These are phyloP conservation scores for Lordiphosa collinella DNA, from an alignment of 1,140 invertebrate genomes.

Conservation along the genomic window DNA sequence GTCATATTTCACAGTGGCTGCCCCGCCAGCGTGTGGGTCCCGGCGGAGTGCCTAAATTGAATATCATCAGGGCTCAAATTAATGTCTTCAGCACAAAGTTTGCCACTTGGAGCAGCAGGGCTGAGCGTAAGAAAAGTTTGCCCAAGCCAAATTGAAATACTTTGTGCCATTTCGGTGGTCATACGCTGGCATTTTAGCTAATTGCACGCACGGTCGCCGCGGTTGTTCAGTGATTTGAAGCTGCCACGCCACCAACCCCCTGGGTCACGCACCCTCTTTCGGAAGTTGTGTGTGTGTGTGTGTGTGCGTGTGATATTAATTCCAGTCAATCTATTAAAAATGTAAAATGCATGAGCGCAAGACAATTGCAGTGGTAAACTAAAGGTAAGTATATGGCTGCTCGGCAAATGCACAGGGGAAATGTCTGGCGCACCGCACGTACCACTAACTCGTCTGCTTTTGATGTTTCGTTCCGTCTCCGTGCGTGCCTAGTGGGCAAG, in stretches of 20 bases:
- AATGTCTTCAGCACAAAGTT: slow-evolving; percentile 75
- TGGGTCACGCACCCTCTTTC: slow-evolving; percentile 30
- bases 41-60: slow-evolving; percentile 72
- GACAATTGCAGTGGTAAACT: slow-evolving; percentile 61
- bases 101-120: slow-evolving; percentile 58
- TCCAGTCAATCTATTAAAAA: slow-evolving; percentile 76
- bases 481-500: slow-evolving; percentile 42
- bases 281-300: not conserved
- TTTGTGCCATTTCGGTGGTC: not conserved
- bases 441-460: slow-evolving; percentile 35
- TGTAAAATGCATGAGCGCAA: slow-evolving; percentile 71
- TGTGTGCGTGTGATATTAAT: slow-evolving; percentile 65
- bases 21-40: too few species aligned
- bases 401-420: slow-evolving; percentile 46
- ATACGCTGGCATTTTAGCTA: slow-evolving; percentile 40
- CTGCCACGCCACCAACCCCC: not conserved
- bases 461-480: slow-evolving; percentile 30
- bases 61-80: slow-evolving; percentile 76
- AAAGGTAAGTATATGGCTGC: slow-evolving; percentile 11
- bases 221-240: slow-evolving; percentile 50
- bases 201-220: slow-evolving; percentile 59
- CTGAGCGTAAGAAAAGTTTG: slow-evolving; percentile 34
- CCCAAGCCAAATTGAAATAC: slow-evolving; percentile 67
- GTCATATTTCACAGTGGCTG: slow-evolving; percentile 69
- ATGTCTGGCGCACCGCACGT: slow-evolving; percentile 54